Evolutionary conservation across 2,113 vertebrate genomes (phyloP).

Genomic region (Lagenorhynchus albirostris): DNA sequence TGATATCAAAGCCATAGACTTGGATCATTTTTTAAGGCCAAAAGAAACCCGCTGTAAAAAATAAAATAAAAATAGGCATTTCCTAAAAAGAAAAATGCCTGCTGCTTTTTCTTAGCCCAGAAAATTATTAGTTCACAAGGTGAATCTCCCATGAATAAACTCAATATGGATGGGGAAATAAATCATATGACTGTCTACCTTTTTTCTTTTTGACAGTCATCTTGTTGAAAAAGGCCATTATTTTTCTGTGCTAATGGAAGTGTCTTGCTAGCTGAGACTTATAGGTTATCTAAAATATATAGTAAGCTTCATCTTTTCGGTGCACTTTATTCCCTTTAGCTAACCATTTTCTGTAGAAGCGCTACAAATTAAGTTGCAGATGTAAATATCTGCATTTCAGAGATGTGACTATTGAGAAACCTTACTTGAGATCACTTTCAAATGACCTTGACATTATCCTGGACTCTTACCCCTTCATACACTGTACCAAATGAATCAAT

Average conservation of each 20-base stretch:
- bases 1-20: constrained; percentile 57
- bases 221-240: constrained; percentile 50
- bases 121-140: constrained; percentile 70
- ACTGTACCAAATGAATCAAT: background rate
- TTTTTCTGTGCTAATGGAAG: constrained; percentile 66
- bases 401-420: background rate
- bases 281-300: constrained; percentile 34
- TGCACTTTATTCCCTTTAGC: constrained; percentile 16
- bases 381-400: background rate
- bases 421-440: background rate
- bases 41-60: constrained; percentile 47
- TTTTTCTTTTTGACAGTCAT: constrained; percentile 58
- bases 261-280: constrained; percentile 51
- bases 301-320: constrained; percentile 8
- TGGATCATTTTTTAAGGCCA: constrained; percentile 37
- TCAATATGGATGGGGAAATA: constrained; percentile 36
- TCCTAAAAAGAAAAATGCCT: constrained; percentile 53
- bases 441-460: background rate
- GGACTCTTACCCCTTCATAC: background rate
- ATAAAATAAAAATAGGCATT: constrained; percentile 7
- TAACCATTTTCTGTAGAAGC: constrained; percentile 34
- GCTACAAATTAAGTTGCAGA: background rate
- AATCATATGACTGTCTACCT: constrained; percentile 50
- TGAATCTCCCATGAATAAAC: constrained; percentile 67
- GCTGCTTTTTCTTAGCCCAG: constrained; percentile 59